Conservation (phyloP, 2,888 invertebrate species). For the Acanthosepion esculentum region DNA sequence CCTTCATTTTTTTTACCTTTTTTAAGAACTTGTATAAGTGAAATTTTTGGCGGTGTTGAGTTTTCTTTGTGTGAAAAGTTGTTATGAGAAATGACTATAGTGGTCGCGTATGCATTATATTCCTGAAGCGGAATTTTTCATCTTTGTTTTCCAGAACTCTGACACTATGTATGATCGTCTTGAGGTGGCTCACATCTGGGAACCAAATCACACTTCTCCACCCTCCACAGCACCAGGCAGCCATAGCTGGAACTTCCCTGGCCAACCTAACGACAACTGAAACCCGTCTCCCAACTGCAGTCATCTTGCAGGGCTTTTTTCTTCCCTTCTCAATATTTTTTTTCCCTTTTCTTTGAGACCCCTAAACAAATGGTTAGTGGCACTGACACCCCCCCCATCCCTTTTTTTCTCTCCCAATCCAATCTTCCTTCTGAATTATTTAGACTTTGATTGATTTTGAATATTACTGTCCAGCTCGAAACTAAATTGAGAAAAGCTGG, state of each 20-base stretch:
- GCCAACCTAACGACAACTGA: constrained; percentile 51
- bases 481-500: neutral
- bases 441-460: neutral
- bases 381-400: neutral
- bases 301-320: neutral
- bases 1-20: too few relatives aligned
- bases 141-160: neutral
- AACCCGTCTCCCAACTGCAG: constrained; percentile 45
- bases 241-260: constrained; percentile 55
- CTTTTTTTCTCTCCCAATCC: neutral
- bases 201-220: constrained; percentile 59
- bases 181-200: constrained; percentile 68
- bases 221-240: constrained; percentile 51
- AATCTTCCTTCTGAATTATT: neutral
- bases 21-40: too few relatives aligned
- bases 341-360: neutral
- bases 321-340: neutral
- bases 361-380: constrained; percentile 2
- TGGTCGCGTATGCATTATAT: neutral
- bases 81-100: neutral
- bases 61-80: too few relatives aligned
- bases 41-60: too few relatives aligned
- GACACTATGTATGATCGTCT: constrained; percentile 65
- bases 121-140: too few relatives aligned
- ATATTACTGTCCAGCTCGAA: neutral